Percentiles rank a stretch among this genome's conserved stretches.
phyloP scores from a whole-genome alignment of 2,113 vertebrate species.

The Stercorarius parasiticus region DNA sequence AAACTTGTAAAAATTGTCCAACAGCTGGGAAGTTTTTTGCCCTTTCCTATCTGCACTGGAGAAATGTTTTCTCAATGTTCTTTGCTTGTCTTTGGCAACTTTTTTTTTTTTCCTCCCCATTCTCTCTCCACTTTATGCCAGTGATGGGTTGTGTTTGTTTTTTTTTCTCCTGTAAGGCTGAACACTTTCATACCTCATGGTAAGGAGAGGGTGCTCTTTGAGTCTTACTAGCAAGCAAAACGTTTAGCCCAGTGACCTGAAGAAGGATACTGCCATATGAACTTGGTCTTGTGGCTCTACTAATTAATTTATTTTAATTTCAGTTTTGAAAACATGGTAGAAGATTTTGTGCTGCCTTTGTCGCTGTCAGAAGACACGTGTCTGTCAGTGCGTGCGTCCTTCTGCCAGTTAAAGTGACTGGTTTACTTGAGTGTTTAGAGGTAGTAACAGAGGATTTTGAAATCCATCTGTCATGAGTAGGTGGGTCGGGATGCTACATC shows the following conservation, averaged over 20 bases:
- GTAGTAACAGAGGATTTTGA: neutral
- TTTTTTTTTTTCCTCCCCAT: neutral
- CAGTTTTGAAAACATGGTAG: neutral
- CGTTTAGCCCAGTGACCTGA: neutral
- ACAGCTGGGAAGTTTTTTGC: neutral
- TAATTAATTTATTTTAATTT: neutral
- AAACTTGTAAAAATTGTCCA: neutral
- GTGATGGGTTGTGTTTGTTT: neutral
- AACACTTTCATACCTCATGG: neutral
- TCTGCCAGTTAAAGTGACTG: neutral
- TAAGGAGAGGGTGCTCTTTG: neutral
- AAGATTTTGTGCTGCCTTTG: neutral
- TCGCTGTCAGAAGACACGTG: neutral
- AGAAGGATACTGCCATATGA: neutral
- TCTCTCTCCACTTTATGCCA: neutral
- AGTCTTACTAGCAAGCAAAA: neutral
- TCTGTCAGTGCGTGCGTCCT: neutral
- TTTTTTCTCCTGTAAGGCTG: neutral
- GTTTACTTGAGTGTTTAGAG: neutral
- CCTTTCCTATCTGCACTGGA: neutral
- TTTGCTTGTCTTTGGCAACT: neutral
- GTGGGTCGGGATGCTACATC: neutral
- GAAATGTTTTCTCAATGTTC: neutral
- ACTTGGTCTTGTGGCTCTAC: neutral
- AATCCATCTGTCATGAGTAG: neutral